A percentile compares a stretch with the other conserved stretches of the same genome.
Conservation (phyloP, 2,888 invertebrate species). For the Lamproptera curius region DNA sequence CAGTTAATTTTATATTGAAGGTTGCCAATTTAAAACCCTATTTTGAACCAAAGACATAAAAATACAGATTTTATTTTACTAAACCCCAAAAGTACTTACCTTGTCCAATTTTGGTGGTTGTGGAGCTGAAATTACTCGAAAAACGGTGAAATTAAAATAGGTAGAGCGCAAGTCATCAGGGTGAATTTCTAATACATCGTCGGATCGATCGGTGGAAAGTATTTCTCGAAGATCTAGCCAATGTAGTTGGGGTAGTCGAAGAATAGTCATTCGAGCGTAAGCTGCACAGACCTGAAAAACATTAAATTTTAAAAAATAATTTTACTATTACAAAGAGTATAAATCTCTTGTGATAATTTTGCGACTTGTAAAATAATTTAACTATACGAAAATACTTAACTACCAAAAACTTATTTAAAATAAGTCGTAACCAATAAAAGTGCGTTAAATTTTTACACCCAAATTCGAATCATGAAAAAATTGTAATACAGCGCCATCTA, state of each 20-base stretch:
- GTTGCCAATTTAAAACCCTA: too few species aligned
- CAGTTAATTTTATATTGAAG: too few species aligned
- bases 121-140: slow-evolving; percentile 72
- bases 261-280: slow-evolving; percentile 63
- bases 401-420: too few species aligned
- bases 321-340: too few species aligned
- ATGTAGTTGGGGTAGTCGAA: slow-evolving; percentile 53
- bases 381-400: too few species aligned
- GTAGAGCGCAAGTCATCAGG: slow-evolving; percentile 56
- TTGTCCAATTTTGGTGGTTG: slow-evolving; percentile 74
- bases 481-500: slow-evolving; percentile 42
- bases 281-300: slow-evolving; percentile 63
- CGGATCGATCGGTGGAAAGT: slow-evolving; percentile 44
- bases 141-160: slow-evolving; percentile 65
- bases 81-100: slow-evolving; percentile 37
- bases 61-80: too few species aligned
- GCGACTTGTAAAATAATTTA: too few species aligned
- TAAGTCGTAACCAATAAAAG: too few species aligned
- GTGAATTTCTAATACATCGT: slow-evolving; percentile 43
- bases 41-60: too few species aligned
- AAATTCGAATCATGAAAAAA: not conserved
- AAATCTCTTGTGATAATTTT: too few species aligned
- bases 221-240: slow-evolving; percentile 74
- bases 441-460: not conserved
- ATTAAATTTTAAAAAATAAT: too few species aligned